Base-by-base conservation (phyloP, 2,888 invertebrate species). In the Isotomurus palustris region DNA sequence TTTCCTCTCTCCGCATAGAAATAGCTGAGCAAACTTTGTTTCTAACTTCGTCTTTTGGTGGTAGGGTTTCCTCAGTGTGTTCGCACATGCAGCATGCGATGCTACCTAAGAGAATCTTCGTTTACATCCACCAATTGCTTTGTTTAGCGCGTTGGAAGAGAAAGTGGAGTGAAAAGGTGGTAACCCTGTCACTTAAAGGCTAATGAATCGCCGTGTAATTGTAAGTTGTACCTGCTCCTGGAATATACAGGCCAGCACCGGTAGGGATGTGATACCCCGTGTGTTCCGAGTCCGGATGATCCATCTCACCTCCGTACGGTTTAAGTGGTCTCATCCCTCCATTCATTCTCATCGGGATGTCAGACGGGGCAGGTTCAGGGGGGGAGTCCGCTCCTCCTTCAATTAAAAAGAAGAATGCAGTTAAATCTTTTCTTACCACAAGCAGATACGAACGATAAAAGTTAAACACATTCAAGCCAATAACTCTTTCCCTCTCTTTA, bases 351-450 rank as follows among this genome's bases (percentile, higher is more conserved):
- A 70, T 60, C n/a, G 70, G 68, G 32, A 68, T 67, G 59, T 70
- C 70, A 56, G 70, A 64, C 12, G 70, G 70, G 32, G 70, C 70
- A 24, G 70, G 70, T 53, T 70, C 70, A 29, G 70, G 70, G 29
- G 70, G 70, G 25, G 67, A 68, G 53, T 70, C 70, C 41, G 60
- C 60, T 47, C 66, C 69, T 62, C 66, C 67, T 66, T 36, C 12
- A 62, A 38, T 21, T 49, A 36, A 56, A 41, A 51, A 14, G 40
- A 5, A 40, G 40, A 40, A 40, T n/a, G 40, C n/a, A 40, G n/a
- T n/a, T 40, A 8, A 32, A 32, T n/a, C n/a, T n/a, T n/a, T n/a
- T n/a, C n/a, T n/a, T n/a, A n/a, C n/a, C n/a, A n/a, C n/a, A n/a
- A n/a, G n/a, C n/a, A n/a, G n/a, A n/a, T n/a, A n/a, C n/a, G n/a